A percentile compares a stretch with the other conserved stretches of the same genome.
Evolutionary conservation across 2,888 invertebrate species (phyloP).

Genomic region (Eupeodes luniger): DNA sequence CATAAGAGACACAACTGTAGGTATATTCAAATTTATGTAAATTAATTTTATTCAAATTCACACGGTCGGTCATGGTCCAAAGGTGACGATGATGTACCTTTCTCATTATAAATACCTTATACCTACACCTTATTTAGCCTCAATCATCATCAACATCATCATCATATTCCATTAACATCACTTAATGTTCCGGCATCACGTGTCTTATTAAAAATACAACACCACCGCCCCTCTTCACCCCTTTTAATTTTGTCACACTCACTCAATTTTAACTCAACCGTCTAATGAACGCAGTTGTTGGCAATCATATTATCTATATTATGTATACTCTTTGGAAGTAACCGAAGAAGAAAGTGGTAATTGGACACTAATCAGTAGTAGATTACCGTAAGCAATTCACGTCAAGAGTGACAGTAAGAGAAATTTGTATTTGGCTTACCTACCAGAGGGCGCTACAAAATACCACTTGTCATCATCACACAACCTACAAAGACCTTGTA

Average conservation of each 20-base stretch:
- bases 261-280: slow-evolving; percentile 41
- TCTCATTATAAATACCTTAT: too few species aligned
- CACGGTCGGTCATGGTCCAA: too few species aligned
- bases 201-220: slow-evolving; percentile 26
- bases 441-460: slow-evolving; percentile 43
- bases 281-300: slow-evolving; percentile 51
- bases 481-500: background rate
- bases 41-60: too few species aligned
- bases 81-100: too few species aligned
- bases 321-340: slow-evolving; percentile 14
- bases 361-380: slow-evolving; percentile 70
- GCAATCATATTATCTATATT: slow-evolving; percentile 28
- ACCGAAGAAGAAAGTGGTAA: slow-evolving; percentile 72
- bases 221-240: background rate
- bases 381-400: slow-evolving; percentile 70
- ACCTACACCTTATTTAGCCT: background rate
- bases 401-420: slow-evolving; percentile 57
- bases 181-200: background rate
- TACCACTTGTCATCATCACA: background rate
- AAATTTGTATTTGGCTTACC: slow-evolving; percentile 40
- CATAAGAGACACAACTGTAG: too few species aligned
- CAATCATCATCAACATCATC: background rate
- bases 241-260: slow-evolving; percentile 18
- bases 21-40: too few species aligned
- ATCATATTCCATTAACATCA: slow-evolving; percentile 4